Evolutionary conservation across 2,888 invertebrate genomes (phyloP), one percentile per base, ranked within the genome.

Genomic region (Rhingia campestris): DNA sequence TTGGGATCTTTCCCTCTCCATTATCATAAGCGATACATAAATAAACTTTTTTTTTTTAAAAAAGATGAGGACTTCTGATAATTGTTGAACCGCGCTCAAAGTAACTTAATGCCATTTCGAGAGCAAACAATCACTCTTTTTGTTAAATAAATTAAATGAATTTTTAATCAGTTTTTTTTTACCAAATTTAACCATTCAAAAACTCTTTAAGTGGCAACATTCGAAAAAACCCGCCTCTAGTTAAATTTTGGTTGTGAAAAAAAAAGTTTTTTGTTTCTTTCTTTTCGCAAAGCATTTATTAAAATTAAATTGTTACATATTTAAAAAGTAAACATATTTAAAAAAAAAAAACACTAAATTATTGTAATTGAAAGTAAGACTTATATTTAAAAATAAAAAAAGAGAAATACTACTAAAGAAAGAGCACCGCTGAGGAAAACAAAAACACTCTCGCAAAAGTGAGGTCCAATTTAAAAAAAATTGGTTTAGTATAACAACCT

Each of bases 361-460:
- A 89, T 88, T 90, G 88, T 89, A 90, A 88, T 90, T 90, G 88
- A 89, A 89, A 88, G 87, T 90, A 89, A 90, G 90, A 90, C 89
- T 89, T 89, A 90, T 89, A 89, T 89, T 88, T 89, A 90, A 88
- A 59, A 43, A 61, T 43, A 47, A 73, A 81, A 12, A 66, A 64
- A 81, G 59, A 63, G 51, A 72, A 86, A 75, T 58, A 45, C 22
- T 7, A 56, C 4, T 9, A 12, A 10, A 47, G 37, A 5, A 6
- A 49, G 37, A 7, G 53, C 69, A n/a, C 12, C 32, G 12, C 32
- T 4, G n/a, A 51, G 43, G 12, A 14, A 10, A 63, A 37, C 9
- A 35, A 35, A 12, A 7, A 14, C 9, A 59, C 6, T 12, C 12
- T 9, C 14, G 3, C 9, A 12, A 32, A 43, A 37, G 39, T 39